Base-by-base conservation (phyloP, 2,113 vertebrate genomes). In the Dicentrarchus labrax region DNA sequence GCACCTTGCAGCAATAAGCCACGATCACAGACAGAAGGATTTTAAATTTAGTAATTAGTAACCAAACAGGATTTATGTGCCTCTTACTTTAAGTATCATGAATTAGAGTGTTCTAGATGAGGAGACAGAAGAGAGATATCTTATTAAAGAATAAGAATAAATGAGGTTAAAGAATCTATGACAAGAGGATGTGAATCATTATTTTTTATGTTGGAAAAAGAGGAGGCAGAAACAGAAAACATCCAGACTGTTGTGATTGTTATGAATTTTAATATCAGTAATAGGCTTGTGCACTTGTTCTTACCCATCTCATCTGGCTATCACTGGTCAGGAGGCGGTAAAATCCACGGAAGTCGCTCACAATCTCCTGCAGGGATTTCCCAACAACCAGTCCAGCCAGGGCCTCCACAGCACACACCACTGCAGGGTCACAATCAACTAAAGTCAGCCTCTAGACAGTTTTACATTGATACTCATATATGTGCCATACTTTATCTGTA, bases 251-350 rank as follows among this genome's bases (percentile, higher is more conserved):
- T 30, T 30, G 30, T 30, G 30, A 30, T 30, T 30, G 30, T 30
- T 30, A 30, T 30, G 4, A 30, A 30, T 30, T 3, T 30, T 30
- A 2, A 30, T 30, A 30, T 30, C 30, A 30, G 30, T 30, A 30
- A 30, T 30, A 3, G 30, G 30, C 30, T 4, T 8, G 21, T 50
- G 39, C 57, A 15, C 4, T 8, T 50, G 6, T 39, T 84, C 89
- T 92, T 83, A 96, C 94, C 96, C 96, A 96, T 95, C 95, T 91
- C 92, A 97, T 95, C 22, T 97, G 95, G 3, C 95, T 85, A 1
- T 96, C 92, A 8, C 95, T 97, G 15, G 91, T 93, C 64, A 97
- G 92, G 38, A 94, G 91, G 76, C 95, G 94, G 80, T 96, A 96
- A 93, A 97, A 97, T 22, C 90, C 92, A 82, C 95, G 90, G 72